These are phyloP conservation scores for Salvelinus alpinus DNA, from an alignment of 2,113 vertebrate species.

Conservation along the genomic window DNA sequence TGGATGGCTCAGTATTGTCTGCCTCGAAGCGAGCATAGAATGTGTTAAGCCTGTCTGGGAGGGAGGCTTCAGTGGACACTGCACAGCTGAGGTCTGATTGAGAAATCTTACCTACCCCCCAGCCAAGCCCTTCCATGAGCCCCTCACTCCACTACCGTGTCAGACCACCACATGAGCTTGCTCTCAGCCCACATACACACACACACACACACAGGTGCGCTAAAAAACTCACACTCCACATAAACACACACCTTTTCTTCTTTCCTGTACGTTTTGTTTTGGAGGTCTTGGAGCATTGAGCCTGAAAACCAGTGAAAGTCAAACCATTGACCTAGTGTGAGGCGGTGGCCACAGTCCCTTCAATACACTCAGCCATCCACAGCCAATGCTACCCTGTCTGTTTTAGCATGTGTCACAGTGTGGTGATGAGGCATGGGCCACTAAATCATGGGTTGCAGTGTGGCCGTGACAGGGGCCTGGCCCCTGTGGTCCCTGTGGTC, in stretches of 20 bases:
- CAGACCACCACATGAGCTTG: background rate
- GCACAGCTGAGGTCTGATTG: background rate
- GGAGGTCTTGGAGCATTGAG: slow-evolving; percentile 9
- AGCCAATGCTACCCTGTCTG: slow-evolving; percentile 13
- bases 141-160: background rate
- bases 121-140: background rate
- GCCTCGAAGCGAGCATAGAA: too few relatives aligned
- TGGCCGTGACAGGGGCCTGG: background rate
- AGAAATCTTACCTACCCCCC: slow-evolving; percentile 24
- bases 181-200: slow-evolving; percentile 32
- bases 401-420: slow-evolving; percentile 37
- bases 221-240: slow-evolving; percentile 16
- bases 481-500: too few relatives aligned
- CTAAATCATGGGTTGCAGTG: slow-evolving; percentile 31
- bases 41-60: too few relatives aligned
- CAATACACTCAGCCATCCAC: background rate
- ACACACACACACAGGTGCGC: background rate
- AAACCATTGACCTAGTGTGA: slow-evolving; percentile 15
- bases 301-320: slow-evolving; percentile 4
- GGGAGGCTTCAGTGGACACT: background rate
- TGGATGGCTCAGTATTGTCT: too few relatives aligned
- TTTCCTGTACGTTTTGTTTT: too few relatives aligned
- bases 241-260: background rate
- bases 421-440: slow-evolving; percentile 25
- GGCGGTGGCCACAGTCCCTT: background rate